These are phyloP conservation scores for Hetaerina titia DNA, from an alignment of 2,888 invertebrate species.

Conservation along the genomic window DNA sequence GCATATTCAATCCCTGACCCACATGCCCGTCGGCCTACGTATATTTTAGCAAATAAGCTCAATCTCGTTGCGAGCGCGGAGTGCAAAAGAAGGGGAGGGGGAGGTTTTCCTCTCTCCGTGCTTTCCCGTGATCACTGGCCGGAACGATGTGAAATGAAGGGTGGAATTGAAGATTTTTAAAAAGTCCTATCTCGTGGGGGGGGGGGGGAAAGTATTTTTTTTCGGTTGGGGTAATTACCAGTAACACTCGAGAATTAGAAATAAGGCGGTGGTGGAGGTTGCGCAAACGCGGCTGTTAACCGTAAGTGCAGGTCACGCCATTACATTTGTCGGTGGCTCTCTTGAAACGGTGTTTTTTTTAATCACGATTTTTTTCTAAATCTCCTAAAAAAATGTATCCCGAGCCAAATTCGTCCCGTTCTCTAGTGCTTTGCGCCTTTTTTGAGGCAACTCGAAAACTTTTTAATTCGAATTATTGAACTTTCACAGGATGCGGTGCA, in stretches of 20 bases:
- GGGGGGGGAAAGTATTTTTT: neutral
- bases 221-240: neutral
- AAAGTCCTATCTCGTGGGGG: neutral
- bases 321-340: neutral
- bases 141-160: constrained; percentile 29
- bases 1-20: constrained; percentile 21
- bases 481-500: neutral
- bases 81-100: neutral
- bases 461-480: neutral
- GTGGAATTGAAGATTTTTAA: neutral
- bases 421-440: no score
- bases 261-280: neutral
- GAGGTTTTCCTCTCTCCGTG: neutral
- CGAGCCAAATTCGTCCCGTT: no score
- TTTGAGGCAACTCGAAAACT: no score
- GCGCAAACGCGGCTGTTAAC: neutral
- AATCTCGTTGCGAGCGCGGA: neutral
- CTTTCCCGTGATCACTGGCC: constrained; percentile 24
- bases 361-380: no score
- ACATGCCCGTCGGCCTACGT: neutral
- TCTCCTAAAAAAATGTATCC: no score
- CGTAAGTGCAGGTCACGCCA: constrained; percentile 21
- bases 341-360: neutral
- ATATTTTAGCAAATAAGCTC: neutral
- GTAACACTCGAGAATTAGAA: neutral